Conservation (phyloP, 2,113 vertebrate species). For the Anhinga anhinga region DNA sequence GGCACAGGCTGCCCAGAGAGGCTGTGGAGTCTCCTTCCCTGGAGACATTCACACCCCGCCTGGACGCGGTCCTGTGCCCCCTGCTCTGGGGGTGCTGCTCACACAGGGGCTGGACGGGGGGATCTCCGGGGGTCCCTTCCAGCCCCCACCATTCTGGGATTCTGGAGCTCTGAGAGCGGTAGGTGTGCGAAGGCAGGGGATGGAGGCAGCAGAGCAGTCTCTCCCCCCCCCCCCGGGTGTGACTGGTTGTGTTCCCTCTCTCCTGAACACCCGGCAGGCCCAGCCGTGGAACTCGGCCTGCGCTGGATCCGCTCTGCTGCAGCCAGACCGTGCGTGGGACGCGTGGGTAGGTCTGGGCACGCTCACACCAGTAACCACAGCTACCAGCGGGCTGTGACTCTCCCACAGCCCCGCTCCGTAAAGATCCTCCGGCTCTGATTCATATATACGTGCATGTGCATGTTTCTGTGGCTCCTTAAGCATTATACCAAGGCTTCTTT, state of each 20-base stretch:
- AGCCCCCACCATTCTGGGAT: too few species aligned
- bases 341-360: accelerated
- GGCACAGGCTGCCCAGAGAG: too few species aligned
- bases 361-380: accelerated
- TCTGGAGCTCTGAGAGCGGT: not conserved
- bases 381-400: not conserved
- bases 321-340: not conserved
- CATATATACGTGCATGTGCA: accelerated
- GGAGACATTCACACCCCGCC: too few species aligned
- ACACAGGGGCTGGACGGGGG: too few species aligned
- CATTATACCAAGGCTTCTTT: accelerated
- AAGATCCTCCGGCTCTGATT: not conserved
- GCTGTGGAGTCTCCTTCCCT: too few species aligned
- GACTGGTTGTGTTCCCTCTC: not conserved
- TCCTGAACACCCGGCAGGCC: accelerated
- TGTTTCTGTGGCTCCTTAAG: accelerated
- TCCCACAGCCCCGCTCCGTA: not conserved
- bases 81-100: too few species aligned
- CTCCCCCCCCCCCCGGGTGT: not conserved
- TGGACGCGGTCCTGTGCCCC: too few species aligned
- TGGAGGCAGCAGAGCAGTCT: not conserved
- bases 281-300: accelerated
- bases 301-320: accelerated
- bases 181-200: accelerated
- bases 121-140: too few species aligned